Conservation (phyloP, 2,797 vertebrate species). For the Mycteria americana region DNA sequence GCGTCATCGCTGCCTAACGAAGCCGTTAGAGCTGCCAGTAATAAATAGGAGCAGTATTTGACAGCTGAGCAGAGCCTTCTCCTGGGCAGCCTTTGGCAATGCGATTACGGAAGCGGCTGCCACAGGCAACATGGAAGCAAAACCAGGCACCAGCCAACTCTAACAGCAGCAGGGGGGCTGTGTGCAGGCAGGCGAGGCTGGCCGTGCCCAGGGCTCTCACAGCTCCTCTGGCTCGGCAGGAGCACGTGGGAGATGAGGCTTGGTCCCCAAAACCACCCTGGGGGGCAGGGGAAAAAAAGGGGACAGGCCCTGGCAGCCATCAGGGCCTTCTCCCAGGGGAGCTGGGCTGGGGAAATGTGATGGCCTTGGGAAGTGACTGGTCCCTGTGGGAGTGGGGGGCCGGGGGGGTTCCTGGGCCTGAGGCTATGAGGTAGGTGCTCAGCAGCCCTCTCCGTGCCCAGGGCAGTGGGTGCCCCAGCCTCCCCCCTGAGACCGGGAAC, state of each 20-base stretch:
- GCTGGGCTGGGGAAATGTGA: neutral
- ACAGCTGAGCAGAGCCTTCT: neutral
- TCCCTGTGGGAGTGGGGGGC: neutral
- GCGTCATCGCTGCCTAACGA: neutral
- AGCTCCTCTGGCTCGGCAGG: accelerated
- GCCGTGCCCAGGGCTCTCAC: neutral
- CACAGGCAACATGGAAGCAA: neutral
- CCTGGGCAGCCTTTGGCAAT: neutral
- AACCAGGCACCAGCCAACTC: neutral
- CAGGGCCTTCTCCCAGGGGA: neutral
- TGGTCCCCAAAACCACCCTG: neutral
- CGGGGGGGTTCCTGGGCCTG: neutral
- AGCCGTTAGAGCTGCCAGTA: neutral
- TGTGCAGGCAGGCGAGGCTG: accelerated
- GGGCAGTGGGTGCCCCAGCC: neutral
- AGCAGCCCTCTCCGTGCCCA: neutral
- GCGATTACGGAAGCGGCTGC: neutral
- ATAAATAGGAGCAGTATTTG: neutral
- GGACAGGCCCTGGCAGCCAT: neutral
- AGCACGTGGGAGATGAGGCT: accelerated
- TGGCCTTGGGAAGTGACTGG: neutral
- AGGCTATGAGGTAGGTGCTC: neutral
- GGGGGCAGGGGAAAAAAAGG: neutral
- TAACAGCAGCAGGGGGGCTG: accelerated
- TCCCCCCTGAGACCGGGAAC: accelerated